These are phyloP conservation scores for Caenorhabditis panamensis DNA, from an alignment of 2,888 invertebrate genomes.

Conservation along the genomic window DNA sequence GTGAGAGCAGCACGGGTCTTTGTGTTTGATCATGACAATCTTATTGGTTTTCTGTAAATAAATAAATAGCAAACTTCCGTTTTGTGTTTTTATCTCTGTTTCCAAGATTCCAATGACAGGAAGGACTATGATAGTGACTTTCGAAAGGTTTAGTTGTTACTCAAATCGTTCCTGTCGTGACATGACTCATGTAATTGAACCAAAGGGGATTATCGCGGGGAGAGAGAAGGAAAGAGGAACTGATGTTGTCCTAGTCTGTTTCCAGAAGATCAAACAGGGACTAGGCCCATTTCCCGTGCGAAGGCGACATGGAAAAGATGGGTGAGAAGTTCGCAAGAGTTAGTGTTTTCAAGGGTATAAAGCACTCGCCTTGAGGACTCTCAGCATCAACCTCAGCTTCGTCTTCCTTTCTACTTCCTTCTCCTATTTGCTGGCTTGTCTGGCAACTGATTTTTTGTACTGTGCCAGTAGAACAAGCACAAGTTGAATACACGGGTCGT, in stretches of 20 bases:
- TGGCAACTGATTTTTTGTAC: slow-evolving; percentile 18
- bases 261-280: slow-evolving; percentile 1
- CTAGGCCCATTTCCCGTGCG: slow-evolving; percentile 1
- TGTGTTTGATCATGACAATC: slow-evolving; percentile 10
- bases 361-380: background rate
- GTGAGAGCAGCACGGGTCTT: slow-evolving; percentile 28
- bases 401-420: background rate
- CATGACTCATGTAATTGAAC: background rate
- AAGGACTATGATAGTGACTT: slow-evolving; percentile 8
- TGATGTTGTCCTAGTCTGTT: background rate
- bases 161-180: background rate
- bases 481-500: background rate
- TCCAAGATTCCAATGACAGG: slow-evolving; percentile 7
- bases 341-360: background rate
- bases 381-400: background rate
- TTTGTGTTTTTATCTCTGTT: background rate
- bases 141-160: background rate
- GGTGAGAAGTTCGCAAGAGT: background rate
- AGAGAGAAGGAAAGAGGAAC: background rate
- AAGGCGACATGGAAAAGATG: background rate
- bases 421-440: background rate
- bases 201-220: slow-evolving; percentile 3
- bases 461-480: slow-evolving; percentile 12
- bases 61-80: background rate
- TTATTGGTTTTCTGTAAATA: slow-evolving; percentile 10